These are phyloP conservation scores for Isoperla grammatica DNA, from an alignment of 2,888 invertebrate species.

Conservation along the genomic window DNA sequence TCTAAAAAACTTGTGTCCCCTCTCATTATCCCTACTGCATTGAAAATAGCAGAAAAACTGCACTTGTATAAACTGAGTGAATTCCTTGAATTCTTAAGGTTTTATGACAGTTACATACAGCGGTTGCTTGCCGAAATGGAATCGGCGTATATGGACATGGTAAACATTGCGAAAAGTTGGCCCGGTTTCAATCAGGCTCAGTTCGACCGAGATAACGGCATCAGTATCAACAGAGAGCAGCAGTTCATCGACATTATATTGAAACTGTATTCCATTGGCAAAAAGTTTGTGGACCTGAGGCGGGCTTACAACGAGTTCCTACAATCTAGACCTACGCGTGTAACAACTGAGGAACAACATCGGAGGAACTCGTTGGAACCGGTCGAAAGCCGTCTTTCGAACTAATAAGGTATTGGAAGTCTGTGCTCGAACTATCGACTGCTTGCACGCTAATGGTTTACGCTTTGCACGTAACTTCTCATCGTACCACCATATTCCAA, in stretches of 20 bases:
- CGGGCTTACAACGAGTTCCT: not conserved
- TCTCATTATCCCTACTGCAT: not conserved
- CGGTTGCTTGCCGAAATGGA: slow-evolving; percentile 2
- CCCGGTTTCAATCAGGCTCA: not conserved
- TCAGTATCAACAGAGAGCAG: not conserved
- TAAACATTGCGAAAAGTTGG: not conserved
- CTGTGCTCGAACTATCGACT: too few relatives aligned
- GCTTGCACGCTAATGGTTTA: too few relatives aligned
- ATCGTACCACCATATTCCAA: too few relatives aligned
- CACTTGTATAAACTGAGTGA: not conserved
- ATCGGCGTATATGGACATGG: not conserved
- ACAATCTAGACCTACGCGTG: too few relatives aligned
- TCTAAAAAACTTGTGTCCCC: not conserved
- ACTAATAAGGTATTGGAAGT: too few relatives aligned
- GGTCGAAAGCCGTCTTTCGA: too few relatives aligned
- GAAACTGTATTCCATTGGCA: not conserved
- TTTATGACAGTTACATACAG: not conserved
- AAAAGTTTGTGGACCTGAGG: not conserved
- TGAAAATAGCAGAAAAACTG: not conserved
- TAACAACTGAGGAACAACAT: too few relatives aligned
- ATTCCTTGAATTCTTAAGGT: not conserved
- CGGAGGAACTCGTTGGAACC: too few relatives aligned
- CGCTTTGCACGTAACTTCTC: too few relatives aligned
- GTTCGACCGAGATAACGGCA: not conserved
- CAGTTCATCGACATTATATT: not conserved